phyloP scores from a whole-genome alignment of 1,140 invertebrate genomes.

The Dufourea novaeangliae region DNA sequence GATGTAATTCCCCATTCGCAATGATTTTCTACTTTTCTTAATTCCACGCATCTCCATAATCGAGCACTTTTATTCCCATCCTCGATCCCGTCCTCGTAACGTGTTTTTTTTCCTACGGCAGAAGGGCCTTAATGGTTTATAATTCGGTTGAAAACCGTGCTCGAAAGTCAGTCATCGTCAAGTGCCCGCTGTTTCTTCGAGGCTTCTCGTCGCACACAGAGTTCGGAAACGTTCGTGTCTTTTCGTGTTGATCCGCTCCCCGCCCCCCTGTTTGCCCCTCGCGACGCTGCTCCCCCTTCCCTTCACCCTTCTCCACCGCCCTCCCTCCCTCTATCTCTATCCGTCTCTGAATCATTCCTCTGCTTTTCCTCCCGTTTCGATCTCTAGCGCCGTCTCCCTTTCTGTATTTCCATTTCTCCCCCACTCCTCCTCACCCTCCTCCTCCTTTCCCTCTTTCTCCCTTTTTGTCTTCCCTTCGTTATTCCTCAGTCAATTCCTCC shows the following conservation, averaged over 20 bases:
- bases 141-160: constrained; percentile 1
- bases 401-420: constrained; percentile 32
- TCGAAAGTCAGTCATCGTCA: constrained; percentile 41
- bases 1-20: too few relatives aligned
- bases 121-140: neutral
- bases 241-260: constrained; percentile 60
- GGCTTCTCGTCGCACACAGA: constrained; percentile 50
- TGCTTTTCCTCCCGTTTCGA: constrained; percentile 40
- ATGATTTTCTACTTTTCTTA: too few relatives aligned
- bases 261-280: constrained; percentile 6
- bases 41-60: too few relatives aligned
- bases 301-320: neutral
- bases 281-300: neutral
- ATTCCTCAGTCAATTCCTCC: neutral
- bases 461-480: constrained; percentile 29
- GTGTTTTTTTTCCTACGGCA: too few relatives aligned
- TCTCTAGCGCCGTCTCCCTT: constrained; percentile 18
- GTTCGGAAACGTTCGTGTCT: constrained; percentile 69
- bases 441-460: constrained; percentile 28
- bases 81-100: too few relatives aligned
- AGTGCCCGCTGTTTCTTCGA: constrained; percentile 65
- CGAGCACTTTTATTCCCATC: too few relatives aligned
- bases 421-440: neutral
- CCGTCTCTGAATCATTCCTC: constrained; percentile 42
- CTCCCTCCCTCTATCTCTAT: constrained; percentile 12